Base-by-base conservation (phyloP, 2,113 vertebrate species). In the Agelaius tricolor region DNA sequence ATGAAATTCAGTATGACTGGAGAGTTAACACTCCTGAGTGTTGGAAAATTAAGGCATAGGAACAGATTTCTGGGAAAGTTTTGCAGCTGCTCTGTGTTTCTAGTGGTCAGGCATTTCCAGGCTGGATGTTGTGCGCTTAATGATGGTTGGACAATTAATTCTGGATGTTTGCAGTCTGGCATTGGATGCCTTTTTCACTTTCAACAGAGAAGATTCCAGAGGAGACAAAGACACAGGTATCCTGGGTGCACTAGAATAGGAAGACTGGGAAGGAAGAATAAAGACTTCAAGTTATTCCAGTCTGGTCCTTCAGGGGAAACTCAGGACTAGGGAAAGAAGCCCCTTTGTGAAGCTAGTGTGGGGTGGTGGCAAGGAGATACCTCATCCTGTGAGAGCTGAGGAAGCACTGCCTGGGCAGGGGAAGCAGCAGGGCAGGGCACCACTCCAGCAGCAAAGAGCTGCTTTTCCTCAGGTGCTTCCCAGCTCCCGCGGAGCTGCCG, bases 351-450 rank as follows among this genome's bases (percentile, higher is more conserved):
- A 86, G 49, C 15, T 1, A 1, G 5, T 9, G 11, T 57, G 28
- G 35, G 15, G 22, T 16, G 30, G 26, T 78, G 77, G 63, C 26
- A 44, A 69, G n/a, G 43, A 88, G 26, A 9, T 39, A 6, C 23
- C 21, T 84, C 61, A 35, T 3, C 12, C 10, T 0, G 0, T 46
- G 24, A 21, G 47, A 63, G 43, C 13, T 2, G 1, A 23, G 33
- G 3, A 61, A 47, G 24, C 5, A 1, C 11, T 80, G 31, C 31
- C 62, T 28, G 55, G 9, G 15, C 47, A 72, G 30, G 37, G n/a
- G 52, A 33, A 75, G 27, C n/a, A 19, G 3, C 63, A 49, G 62
- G 37, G 33, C 19, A 43, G 41, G 41, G 12, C 41, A 10, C 1
- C 17, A 3, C 17, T 66, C 31, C 33, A 17, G 10, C 44, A 35